Evolutionary conservation across 2,113 vertebrate genomes (phyloP), one percentile per base, ranked within the genome.

Genomic region (Carassius auratus): DNA sequence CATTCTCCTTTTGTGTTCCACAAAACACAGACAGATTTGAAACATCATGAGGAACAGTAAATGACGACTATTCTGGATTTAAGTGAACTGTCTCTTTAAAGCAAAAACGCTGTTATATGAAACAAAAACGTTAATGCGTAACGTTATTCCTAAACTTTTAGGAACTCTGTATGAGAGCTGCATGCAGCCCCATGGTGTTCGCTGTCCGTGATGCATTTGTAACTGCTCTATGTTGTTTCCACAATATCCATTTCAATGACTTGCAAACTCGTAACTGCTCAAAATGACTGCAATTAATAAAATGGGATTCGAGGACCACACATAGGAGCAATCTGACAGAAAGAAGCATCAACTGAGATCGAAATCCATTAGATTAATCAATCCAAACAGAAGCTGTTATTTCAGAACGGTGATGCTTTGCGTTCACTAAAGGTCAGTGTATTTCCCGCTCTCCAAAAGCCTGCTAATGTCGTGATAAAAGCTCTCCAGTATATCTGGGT

Each of bases 181-280:
- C 21, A 64, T 38, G 38, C 48, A 68, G 42, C 79, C 36, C 6
- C 5, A 45, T 8, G 73, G 30, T 57, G 76, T 30, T 66, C 61
- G 3, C 33, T 4, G 13, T 42, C 77, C 55, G 77, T 80, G 59
- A 23, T 80, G 74, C 73, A 33, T 77, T 30, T 26, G 76, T 38
- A 45, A 48, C 12, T 21, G 42, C 62, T 81, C 13, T 17, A 23
- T 80, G 4, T 50, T 26, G 45, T 23, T n/a, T 79, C 61, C 17
- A 81, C 26, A 52, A 33, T 30, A 30, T 4, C 62, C 62, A 4
- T 68, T 13, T 33, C 26, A 33, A 68, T 52, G 62, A 50, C 45
- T 68, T 81, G 77, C 77, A 64, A 80, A 64, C 77, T 80, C 38
- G 59, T 33, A 61, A 62, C 5, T 19, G 36, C 77, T 64, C 23